Evolutionary conservation across 2,888 invertebrate genomes (phyloP).

Genomic region (Lasioglossum pauxillum): DNA sequence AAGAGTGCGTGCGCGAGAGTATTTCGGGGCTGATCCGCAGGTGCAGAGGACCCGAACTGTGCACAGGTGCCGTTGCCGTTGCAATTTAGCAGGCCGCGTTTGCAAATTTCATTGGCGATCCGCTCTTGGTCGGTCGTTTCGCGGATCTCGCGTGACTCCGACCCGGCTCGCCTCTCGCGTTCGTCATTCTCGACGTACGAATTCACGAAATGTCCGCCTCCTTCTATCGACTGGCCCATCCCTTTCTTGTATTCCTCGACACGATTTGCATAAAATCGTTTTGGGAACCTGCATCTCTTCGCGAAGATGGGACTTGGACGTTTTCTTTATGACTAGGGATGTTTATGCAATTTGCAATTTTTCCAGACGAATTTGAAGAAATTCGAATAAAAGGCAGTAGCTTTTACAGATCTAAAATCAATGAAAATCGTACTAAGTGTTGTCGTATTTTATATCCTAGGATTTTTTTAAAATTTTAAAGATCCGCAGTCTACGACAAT

Average conservation of each 20-base stretch:
- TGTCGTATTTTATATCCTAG: no score
- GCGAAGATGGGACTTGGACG: not conserved
- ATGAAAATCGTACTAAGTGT: no score
- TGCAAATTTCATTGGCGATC: constrained; percentile 33
- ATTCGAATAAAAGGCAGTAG: no score
- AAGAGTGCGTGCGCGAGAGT: constrained; percentile 44
- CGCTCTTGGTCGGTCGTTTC: not conserved
- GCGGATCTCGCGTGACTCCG: not conserved
- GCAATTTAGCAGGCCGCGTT: constrained; percentile 48
- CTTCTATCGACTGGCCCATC: not conserved
- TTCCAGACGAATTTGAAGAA: no score
- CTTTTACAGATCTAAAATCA: no score
- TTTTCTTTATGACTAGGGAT: not conserved
- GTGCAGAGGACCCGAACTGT: constrained; percentile 54
- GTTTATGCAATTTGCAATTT: no score
- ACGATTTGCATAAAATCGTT: not conserved
- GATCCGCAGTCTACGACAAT: no score
- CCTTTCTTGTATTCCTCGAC: not conserved
- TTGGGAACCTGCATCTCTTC: not conserved
- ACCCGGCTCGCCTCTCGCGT: not conserved
- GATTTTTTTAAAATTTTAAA: no score
- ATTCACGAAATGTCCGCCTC: not conserved
- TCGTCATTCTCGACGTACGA: not conserved
- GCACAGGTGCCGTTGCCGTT: constrained; percentile 72
- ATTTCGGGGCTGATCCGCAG: constrained; percentile 61